These are phyloP conservation scores for Heliconius ethilla DNA, from an alignment of 2,888 invertebrate species.

Conservation along the genomic window DNA sequence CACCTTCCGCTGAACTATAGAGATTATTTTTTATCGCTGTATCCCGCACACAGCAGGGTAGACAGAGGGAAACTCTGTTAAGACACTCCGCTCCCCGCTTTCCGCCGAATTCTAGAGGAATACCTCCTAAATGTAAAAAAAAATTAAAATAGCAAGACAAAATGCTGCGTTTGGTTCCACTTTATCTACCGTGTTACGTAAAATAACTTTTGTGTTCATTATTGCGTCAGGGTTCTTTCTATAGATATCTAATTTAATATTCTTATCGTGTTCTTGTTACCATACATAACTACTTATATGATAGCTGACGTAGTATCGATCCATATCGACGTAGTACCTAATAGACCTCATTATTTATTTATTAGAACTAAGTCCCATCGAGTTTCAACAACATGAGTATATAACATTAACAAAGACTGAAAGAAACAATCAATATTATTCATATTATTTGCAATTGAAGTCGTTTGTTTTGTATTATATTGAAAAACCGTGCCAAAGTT, in stretches of 20 bases:
- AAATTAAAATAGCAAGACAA: background rate
- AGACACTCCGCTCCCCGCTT: too few relatives aligned
- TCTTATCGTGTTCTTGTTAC: background rate
- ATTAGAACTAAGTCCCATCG: background rate
- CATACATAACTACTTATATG: background rate
- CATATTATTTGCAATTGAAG: background rate
- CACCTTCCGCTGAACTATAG: too few relatives aligned
- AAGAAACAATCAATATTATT: background rate
- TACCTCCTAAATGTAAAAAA: too few relatives aligned
- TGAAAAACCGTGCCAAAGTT: too few relatives aligned
- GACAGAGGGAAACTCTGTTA: too few relatives aligned
- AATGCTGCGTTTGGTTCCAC: background rate
- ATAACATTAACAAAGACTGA: background rate
- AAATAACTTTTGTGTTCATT: background rate
- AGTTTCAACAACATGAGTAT: background rate
- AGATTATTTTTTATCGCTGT: too few relatives aligned
- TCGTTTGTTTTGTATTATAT: background rate
- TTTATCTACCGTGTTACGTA: background rate
- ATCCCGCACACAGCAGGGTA: too few relatives aligned
- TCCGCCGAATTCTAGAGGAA: too few relatives aligned
- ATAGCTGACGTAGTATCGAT: background rate
- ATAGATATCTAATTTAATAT: slow-evolving; percentile 8
- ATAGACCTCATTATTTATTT: slow-evolving; percentile 5
- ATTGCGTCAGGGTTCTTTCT: background rate
- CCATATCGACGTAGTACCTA: slow-evolving; percentile 1